phyloP scores from a whole-genome alignment of 2,797 vertebrate species.

The Lerista edwardsae region DNA sequence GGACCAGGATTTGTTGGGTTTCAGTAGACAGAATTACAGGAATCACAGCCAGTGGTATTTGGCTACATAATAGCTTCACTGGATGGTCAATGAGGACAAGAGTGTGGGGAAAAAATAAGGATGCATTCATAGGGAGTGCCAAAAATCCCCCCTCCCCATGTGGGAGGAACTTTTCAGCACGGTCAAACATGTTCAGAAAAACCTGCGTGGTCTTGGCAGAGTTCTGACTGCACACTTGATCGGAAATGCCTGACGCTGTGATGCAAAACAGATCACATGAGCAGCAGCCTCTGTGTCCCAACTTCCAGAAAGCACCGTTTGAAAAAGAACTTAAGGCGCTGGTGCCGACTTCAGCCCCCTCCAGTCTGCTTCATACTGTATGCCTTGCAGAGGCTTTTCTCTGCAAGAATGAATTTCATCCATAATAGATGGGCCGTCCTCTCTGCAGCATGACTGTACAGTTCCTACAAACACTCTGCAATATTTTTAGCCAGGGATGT shows the following conservation, averaged over 20 bases:
- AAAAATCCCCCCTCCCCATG: background rate
- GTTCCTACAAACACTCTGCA: background rate
- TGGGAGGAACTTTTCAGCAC: background rate
- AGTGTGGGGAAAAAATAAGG: background rate
- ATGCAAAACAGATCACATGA: background rate
- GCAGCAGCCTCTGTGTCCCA: background rate
- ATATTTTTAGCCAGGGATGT: conserved; percentile 42
- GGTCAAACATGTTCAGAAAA: background rate
- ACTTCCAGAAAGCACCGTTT: background rate
- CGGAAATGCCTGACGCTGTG: background rate
- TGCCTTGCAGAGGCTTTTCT: conserved; percentile 51
- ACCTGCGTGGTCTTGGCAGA: background rate
- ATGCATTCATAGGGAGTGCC: background rate
- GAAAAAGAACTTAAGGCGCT: background rate
- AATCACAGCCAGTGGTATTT: background rate
- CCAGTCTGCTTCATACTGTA: background rate
- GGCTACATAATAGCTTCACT: background rate
- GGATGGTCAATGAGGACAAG: background rate
- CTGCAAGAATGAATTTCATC: conserved; percentile 55
- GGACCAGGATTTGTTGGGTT: no score
- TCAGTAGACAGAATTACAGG: no score
- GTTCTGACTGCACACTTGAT: background rate
- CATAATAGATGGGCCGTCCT: conserved; percentile 20
- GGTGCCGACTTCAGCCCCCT: background rate
- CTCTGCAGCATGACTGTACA: conserved; percentile 31